Conservation (phyloP, 2,797 vertebrate species). For the Carapus acus region DNA sequence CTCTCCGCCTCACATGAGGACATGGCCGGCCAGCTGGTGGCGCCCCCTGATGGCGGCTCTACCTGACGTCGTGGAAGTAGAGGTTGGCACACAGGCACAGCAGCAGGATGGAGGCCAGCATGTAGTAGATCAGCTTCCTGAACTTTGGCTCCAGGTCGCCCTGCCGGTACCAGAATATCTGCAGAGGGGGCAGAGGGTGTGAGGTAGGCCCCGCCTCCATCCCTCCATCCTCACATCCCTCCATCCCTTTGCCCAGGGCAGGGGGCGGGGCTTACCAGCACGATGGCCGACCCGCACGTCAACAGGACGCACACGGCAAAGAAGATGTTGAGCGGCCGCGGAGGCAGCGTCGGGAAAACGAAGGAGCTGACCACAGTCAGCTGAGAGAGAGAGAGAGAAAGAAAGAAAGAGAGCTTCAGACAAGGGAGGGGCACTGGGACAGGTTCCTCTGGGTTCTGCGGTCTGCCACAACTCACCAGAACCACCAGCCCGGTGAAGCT, state of each 20-base stretch:
- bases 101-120: slow-evolving; percentile 87
- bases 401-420: background rate
- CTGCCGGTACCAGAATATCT: slow-evolving; percentile 99
- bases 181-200: slow-evolving; percentile 10
- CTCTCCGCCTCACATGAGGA: no score
- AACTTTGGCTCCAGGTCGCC: slow-evolving; percentile 98
- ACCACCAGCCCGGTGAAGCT: slow-evolving; percentile 83
- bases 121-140: slow-evolving; percentile 95
- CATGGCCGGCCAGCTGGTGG: no score
- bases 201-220: no score
- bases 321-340: slow-evolving; percentile 92
- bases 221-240: no score
- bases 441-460: no score
- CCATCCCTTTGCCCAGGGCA: background rate
- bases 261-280: slow-evolving; percentile 77
- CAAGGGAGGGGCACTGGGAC: no score
- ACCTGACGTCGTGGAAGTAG: slow-evolving; percentile 90
- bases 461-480: slow-evolving; percentile 77
- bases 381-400: slow-evolving; percentile 61
- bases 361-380: slow-evolving; percentile 93
- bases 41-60: no score
- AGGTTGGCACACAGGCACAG: slow-evolving; percentile 98
- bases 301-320: slow-evolving; percentile 93
- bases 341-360: slow-evolving; percentile 89
- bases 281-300: slow-evolving; percentile 81